phyloP scores from a whole-genome alignment of 1,140 invertebrate genomes.

The Dufourea novaeangliae region DNA sequence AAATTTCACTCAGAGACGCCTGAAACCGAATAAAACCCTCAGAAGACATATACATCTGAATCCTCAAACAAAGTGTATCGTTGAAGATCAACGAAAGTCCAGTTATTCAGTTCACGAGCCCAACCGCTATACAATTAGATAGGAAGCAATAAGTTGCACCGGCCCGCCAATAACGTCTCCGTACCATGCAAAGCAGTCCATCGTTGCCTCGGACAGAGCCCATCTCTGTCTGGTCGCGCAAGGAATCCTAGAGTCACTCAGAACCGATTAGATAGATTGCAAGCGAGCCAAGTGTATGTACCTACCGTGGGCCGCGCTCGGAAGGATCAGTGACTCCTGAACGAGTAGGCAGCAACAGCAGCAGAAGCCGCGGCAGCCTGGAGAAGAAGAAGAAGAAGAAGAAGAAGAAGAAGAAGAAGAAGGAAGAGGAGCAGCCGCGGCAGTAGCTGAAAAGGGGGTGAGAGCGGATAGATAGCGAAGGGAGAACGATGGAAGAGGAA shows the following conservation, averaged over 20 bases:
- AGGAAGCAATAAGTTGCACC: neutral
- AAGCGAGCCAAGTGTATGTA: slow-evolving; percentile 5
- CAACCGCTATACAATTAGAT: neutral
- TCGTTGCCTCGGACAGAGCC: neutral
- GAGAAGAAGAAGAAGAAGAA: neutral
- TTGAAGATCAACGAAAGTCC: neutral
- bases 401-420: slow-evolving; percentile 32
- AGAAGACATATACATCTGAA: too few species aligned
- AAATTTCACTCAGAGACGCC: too few species aligned
- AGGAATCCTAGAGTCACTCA: slow-evolving; percentile 2
- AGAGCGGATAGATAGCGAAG: slow-evolving; percentile 54
- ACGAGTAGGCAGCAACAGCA: slow-evolving; percentile 24
- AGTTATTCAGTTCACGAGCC: neutral
- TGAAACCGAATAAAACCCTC: too few species aligned
- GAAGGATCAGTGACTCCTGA: slow-evolving; percentile 41
- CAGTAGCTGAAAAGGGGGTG: slow-evolving; percentile 31
- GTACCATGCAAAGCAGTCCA: neutral
- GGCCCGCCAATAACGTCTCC: neutral
- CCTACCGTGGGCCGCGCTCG: slow-evolving; percentile 19
- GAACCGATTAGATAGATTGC: slow-evolving; percentile 46
- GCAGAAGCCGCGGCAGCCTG: slow-evolving; percentile 8
- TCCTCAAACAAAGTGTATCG: too few species aligned
- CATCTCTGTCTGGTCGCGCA: neutral
- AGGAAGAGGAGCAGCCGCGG: slow-evolving; percentile 18
- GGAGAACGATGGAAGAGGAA: slow-evolving; percentile 51